Conservation (phyloP, 1,140 invertebrate genomes). For the Daktulosphaira vitifoliae region DNA sequence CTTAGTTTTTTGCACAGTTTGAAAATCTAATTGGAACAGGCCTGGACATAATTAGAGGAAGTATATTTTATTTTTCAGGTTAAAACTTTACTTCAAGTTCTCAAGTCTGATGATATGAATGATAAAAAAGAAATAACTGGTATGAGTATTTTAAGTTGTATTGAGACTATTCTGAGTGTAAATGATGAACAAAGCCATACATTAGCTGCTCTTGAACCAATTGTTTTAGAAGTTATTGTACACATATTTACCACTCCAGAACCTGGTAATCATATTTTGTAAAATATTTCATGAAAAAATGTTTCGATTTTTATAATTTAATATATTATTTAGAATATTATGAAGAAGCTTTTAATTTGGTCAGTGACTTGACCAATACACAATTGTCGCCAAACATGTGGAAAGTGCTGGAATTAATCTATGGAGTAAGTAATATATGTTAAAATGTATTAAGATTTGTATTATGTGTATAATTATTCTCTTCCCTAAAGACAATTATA, state of each 20-base stretch:
- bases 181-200: slow-evolving; percentile 90
- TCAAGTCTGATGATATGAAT: slow-evolving; percentile 62
- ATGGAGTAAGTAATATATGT: slow-evolving; percentile 50
- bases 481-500: no score
- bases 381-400: slow-evolving; percentile 89
- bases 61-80: slow-evolving; percentile 49
- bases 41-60: background rate
- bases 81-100: slow-evolving; percentile 79
- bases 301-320: background rate
- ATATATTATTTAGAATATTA: slow-evolving; percentile 70
- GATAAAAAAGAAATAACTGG: slow-evolving; percentile 96
- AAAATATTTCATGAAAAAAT: background rate
- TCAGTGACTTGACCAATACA: slow-evolving; percentile 85
- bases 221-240: slow-evolving; percentile 68
- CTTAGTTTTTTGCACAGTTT: no score
- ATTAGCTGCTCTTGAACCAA: slow-evolving; percentile 81
- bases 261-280: background rate
- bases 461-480: no score
- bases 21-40: no score
- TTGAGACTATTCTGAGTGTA: slow-evolving; percentile 87
- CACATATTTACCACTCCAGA: slow-evolving; percentile 61
- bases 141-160: slow-evolving; percentile 92
- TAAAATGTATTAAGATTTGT: no score
- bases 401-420: slow-evolving; percentile 86
- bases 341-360: slow-evolving; percentile 86